Base-by-base conservation (phyloP, 2,888 invertebrate genomes). In the Dioctria linearis region DNA sequence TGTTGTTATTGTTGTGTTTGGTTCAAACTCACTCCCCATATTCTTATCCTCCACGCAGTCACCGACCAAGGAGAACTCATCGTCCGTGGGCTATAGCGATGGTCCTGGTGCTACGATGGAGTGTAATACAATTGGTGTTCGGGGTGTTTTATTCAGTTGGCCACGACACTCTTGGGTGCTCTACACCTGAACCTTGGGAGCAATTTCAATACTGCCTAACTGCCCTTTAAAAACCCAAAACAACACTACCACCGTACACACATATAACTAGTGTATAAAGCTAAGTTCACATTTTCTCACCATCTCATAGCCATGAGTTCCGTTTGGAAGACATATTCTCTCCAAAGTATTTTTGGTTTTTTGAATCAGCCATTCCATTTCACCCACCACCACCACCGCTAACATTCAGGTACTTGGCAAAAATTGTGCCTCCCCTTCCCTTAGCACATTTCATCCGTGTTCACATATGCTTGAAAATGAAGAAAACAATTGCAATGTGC, bases 111-210 rank as follows among this genome's bases (percentile, higher is more conserved):
- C 63, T 76, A 85, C 85, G 86, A 84, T 84, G 86, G 86, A 86
- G 85, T 85, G 83, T 86, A 87, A 86, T 86, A 88, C 86, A 88
- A 89, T 89, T 87, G 86, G 86, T 85, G 88, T 88, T 87, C 85
- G 83, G 88, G 88, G 89, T 88, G 88, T 88, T 88, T 88, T 88
- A 88, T 87, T 88, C 85, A 86, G 85, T 86, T 86, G 87, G 87
- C 86, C 88, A 89, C 88, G 89, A 88, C 89, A 89, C 89, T 89
- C 89, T 85, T 85, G 89, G 89, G 89, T 88, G 87, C 87, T 86
- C 88, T 89, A 88, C 88, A 88, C 88, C 88, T 88, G 88, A 86
- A 86, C 84, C 89, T 84, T 85, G 89, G 88, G 89, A 88, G 88
- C 87, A 87, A 88, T 88, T 88, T 85, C 84, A 84, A 85, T 86